Percentiles rank a stretch among this genome's conserved stretches.
phyloP scores from a whole-genome alignment of 2,888 invertebrate genomes.

The Habrosyne pyritoides region DNA sequence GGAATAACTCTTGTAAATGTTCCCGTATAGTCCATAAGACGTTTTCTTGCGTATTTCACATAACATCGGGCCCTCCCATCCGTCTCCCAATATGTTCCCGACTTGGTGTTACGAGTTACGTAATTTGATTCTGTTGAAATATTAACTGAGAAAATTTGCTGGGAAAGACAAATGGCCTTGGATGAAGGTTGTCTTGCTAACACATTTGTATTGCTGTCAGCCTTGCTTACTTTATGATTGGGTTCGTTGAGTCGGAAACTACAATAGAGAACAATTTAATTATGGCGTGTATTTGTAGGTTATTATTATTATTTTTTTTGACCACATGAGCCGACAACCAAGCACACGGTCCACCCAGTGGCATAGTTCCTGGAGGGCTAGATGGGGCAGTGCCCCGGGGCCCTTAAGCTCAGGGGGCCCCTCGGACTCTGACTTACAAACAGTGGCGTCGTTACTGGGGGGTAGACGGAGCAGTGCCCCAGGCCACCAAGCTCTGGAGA shows the following conservation, averaged over 20 bases:
- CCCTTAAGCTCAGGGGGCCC: too few species aligned
- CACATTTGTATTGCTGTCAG: constrained; percentile 12
- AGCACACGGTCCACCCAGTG: too few species aligned
- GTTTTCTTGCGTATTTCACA: constrained; percentile 61
- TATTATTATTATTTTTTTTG: too few species aligned
- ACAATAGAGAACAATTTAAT: neutral
- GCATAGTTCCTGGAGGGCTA: too few species aligned
- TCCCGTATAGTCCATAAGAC: constrained; percentile 63
- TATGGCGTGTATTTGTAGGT: neutral
- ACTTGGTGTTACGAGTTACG: constrained; percentile 61
- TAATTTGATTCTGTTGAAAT: constrained; percentile 78
- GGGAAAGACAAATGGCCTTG: constrained; percentile 54
- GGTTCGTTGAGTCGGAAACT: constrained; percentile 6
- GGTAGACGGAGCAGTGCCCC: too few species aligned
- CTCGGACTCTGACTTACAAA: too few species aligned
- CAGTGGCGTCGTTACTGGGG: too few species aligned
- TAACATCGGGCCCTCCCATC: constrained; percentile 55
- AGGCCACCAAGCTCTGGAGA: too few species aligned
- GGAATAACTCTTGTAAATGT: constrained; percentile 66
- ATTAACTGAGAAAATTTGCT: constrained; percentile 71
- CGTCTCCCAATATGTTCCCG: constrained; percentile 65
- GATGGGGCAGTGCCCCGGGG: too few species aligned
- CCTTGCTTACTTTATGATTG: constrained; percentile 12
- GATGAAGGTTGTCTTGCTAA: constrained; percentile 23
- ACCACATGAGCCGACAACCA: too few species aligned